A percentile compares a stretch with the other conserved stretches of the same genome.
Conservation (phyloP, 2,797 vertebrate species). For the Syngnathus acus region DNA sequence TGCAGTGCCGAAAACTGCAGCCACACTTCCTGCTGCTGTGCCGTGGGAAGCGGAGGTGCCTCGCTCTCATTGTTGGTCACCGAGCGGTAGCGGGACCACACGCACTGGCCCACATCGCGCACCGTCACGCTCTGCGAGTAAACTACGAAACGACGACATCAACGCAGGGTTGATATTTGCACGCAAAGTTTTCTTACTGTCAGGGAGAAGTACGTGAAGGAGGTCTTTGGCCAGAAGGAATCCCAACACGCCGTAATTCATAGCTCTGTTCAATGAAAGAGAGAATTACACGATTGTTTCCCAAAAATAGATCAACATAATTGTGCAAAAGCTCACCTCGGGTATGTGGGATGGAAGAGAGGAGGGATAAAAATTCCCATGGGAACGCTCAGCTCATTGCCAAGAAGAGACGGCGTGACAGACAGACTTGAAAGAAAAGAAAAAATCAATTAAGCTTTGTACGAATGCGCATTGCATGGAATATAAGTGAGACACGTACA, state of each 20-base stretch:
- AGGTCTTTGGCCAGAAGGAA: slow-evolving; percentile 71
- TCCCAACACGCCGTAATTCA: slow-evolving; percentile 69
- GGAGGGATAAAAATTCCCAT: slow-evolving; percentile 70
- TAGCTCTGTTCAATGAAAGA: slow-evolving; percentile 48
- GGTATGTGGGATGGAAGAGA: slow-evolving; percentile 69
- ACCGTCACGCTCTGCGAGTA: slow-evolving; percentile 50
- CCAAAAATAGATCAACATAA: neutral
- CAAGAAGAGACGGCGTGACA: slow-evolving; percentile 48
- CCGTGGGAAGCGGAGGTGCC: slow-evolving; percentile 35
- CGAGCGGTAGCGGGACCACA: slow-evolving; percentile 63
- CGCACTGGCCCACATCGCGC: slow-evolving; percentile 53
- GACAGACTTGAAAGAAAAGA: slow-evolving; percentile 56
- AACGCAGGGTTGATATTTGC: neutral
- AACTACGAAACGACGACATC: slow-evolving; percentile 39
- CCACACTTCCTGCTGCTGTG: slow-evolving; percentile 68
- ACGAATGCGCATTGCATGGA: too few relatives aligned
- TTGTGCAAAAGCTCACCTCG: slow-evolving; percentile 50
- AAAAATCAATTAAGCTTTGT: neutral
- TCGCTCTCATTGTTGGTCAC: slow-evolving; percentile 34
- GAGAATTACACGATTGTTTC: too few relatives aligned
- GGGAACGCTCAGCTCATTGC: slow-evolving; percentile 64
- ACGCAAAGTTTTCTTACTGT: slow-evolving; percentile 51
- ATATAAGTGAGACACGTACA: slow-evolving; percentile 39
- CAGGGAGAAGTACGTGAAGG: slow-evolving; percentile 64
- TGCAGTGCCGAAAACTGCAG: slow-evolving; percentile 71